Percentiles rank a stretch among this genome's conserved stretches.
Evolutionary conservation across 2,113 vertebrate species (phyloP).

Genomic region (Eurystomus gularis): DNA sequence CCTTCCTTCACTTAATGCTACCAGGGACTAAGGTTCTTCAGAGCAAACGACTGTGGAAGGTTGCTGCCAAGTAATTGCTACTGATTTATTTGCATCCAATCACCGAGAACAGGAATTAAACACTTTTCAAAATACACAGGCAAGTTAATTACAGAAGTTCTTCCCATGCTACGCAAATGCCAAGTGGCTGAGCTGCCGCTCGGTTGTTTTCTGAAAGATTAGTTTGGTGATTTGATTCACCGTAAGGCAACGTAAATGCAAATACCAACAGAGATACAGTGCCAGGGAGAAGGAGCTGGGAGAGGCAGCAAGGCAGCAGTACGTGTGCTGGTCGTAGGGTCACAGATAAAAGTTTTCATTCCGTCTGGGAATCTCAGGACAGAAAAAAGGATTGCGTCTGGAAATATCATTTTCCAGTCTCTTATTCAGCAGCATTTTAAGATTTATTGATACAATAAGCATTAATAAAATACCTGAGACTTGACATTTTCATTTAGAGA

Average conservation of each 20-base stretch:
- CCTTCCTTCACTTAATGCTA: background rate
- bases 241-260: rapidly evolving
- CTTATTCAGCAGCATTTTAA: background rate
- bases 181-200: background rate
- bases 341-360: background rate
- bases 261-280: rapidly evolving
- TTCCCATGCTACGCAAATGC: background rate
- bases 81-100: conserved; percentile 33
- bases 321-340: background rate
- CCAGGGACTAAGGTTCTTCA: background rate
- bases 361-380: background rate
- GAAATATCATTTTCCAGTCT: background rate
- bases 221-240: background rate
- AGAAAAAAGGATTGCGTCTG: background rate
- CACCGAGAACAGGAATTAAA: background rate
- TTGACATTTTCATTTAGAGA: background rate
- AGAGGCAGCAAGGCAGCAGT: rapidly evolving
- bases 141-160: background rate
- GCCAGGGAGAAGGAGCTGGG: background rate
- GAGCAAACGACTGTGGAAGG: background rate
- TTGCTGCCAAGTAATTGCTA: conserved; percentile 4
- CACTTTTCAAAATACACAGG: background rate
- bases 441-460: background rate
- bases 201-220: background rate
- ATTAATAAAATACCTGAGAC: background rate